These are phyloP conservation scores for Oppia nitens DNA, from an alignment of 1,140 invertebrate genomes.

Conservation along the genomic window DNA sequence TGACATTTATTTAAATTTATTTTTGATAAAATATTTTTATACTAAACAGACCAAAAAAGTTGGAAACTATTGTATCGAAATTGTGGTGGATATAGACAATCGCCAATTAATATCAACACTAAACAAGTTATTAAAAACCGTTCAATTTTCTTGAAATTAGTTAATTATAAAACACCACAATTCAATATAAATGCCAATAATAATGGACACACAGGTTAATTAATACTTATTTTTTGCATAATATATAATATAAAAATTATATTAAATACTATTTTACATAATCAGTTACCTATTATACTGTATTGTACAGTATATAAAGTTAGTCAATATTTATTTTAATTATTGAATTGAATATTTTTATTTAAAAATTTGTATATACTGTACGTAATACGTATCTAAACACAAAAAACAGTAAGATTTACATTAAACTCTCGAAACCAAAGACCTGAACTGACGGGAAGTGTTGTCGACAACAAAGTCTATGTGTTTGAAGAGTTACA, in stretches of 20 bases:
- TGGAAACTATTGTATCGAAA: constrained; percentile 47
- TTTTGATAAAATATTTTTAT: too few relatives aligned
- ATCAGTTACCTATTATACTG: too few relatives aligned
- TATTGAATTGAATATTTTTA: too few relatives aligned
- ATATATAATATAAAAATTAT: too few relatives aligned
- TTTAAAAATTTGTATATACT: too few relatives aligned
- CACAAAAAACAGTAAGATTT: too few relatives aligned
- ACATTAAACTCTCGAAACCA: neutral
- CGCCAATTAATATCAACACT: constrained; percentile 50
- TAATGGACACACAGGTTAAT: constrained; percentile 4
- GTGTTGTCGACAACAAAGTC: neutral
- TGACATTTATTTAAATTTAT: too few relatives aligned
- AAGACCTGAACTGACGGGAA: neutral
- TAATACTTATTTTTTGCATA: neutral
- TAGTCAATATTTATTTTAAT: too few relatives aligned
- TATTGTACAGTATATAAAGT: too few relatives aligned
- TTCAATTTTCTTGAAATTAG: neutral
- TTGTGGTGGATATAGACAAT: constrained; percentile 58
- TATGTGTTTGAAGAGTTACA: constrained; percentile 42
- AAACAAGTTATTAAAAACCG: neutral
- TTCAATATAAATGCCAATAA: neutral
- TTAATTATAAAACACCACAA: neutral
- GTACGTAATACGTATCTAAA: too few relatives aligned
- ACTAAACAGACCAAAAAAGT: neutral
- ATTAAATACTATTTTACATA: too few relatives aligned